Evolutionary conservation across 2,797 vertebrate genomes (phyloP).

Genomic region (Nannoperca australis): DNA sequence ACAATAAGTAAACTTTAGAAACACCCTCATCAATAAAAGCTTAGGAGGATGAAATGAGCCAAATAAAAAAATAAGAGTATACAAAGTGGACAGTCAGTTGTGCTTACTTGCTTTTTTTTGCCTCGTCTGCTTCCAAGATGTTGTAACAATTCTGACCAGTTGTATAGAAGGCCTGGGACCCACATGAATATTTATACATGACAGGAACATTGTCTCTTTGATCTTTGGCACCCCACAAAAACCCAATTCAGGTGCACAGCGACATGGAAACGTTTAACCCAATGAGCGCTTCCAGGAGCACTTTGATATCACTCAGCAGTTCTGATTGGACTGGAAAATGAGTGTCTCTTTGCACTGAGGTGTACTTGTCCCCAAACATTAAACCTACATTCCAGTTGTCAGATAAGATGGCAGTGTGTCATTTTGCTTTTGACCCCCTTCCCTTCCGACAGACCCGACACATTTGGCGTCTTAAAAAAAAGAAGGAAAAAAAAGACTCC

Average conservation of each 20-base stretch:
- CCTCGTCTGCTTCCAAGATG: slow-evolving; percentile 41
- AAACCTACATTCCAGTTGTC: slow-evolving; percentile 88
- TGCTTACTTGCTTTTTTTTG: slow-evolving; percentile 43
- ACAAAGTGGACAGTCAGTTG: slow-evolving; percentile 64
- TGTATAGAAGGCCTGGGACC: slow-evolving; percentile 60
- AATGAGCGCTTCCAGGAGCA: slow-evolving; percentile 51
- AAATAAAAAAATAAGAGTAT: slow-evolving; percentile 59
- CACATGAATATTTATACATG: slow-evolving; percentile 44
- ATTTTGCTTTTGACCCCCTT: slow-evolving; percentile 69
- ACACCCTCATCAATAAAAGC: slow-evolving; percentile 71
- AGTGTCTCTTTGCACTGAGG: slow-evolving; percentile 74
- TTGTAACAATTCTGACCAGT: slow-evolving; percentile 28
- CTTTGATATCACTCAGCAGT: slow-evolving; percentile 46
- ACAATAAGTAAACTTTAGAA: slow-evolving; percentile 81
- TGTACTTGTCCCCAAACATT: slow-evolving; percentile 71
- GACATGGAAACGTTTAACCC: slow-evolving; percentile 41
- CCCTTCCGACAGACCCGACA: slow-evolving; percentile 64
- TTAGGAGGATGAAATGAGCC: slow-evolving; percentile 70
- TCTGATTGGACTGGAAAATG: slow-evolving; percentile 56
- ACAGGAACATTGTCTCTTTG: slow-evolving; percentile 53
- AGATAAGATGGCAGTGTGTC: slow-evolving; percentile 80
- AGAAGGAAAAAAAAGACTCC: slow-evolving; percentile 40
- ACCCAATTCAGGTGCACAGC: slow-evolving; percentile 44
- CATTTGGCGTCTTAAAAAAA: slow-evolving; percentile 58
- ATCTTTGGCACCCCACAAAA: slow-evolving; percentile 65